A percentile compares a stretch with the other conserved stretches of the same genome.
phyloP scores from a whole-genome alignment of 1,140 invertebrate species.

The Varroa destructor region DNA sequence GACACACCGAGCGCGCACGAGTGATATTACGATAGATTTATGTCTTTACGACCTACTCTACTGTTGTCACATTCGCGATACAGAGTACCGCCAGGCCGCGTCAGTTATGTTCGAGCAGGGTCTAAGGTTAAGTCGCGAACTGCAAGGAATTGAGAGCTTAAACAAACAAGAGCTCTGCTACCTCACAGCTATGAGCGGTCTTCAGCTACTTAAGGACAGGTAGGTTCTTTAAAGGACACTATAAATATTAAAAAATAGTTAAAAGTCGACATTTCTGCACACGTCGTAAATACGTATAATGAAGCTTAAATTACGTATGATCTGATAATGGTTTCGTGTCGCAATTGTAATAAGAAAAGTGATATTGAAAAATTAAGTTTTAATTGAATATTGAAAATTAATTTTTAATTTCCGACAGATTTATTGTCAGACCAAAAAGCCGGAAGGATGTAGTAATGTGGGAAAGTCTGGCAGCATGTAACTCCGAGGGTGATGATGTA shows the following conservation, averaged over 20 bases:
- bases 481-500: neutral
- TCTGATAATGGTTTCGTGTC: neutral
- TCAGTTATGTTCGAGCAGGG: slow-evolving; percentile 27
- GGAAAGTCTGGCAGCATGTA: too few species aligned
- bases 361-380: too few species aligned
- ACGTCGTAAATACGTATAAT: neutral
- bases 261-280: too few species aligned
- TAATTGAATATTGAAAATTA: neutral
- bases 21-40: neutral
- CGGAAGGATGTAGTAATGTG: neutral
- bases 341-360: too few species aligned
- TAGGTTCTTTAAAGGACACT: neutral
- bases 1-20: slow-evolving; percentile 9
- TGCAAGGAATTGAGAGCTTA: slow-evolving; percentile 7
- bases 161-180: slow-evolving; percentile 7
- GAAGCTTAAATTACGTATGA: neutral
- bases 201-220: slow-evolving; percentile 22
- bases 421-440: neutral
- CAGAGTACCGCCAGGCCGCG: slow-evolving; percentile 3
- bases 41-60: slow-evolving; percentile 17
- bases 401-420: neutral
- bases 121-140: slow-evolving; percentile 12
- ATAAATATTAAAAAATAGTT: neutral
- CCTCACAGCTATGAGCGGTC: slow-evolving; percentile 11
- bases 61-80: slow-evolving; percentile 23